phyloP scores from a whole-genome alignment of 1,140 invertebrate species.

The Drosophila pandora region DNA sequence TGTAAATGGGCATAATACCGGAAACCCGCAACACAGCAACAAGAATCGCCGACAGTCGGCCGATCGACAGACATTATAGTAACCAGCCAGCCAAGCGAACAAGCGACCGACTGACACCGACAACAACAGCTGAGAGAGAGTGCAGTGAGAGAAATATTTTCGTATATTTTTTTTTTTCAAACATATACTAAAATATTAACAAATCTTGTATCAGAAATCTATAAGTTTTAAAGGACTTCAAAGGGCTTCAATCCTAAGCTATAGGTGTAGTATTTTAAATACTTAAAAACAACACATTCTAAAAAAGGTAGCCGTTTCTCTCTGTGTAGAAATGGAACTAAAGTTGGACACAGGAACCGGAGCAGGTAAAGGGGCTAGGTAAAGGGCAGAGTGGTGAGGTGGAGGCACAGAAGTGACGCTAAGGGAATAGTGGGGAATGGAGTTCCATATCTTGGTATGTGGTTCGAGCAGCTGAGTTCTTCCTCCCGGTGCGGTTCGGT shows the following conservation, averaged over 20 bases:
- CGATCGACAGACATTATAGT: constrained; percentile 44
- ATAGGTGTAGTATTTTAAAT: too few relatives aligned
- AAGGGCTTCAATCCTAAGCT: too few relatives aligned
- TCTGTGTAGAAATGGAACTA: constrained; percentile 21
- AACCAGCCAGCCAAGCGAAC: constrained; percentile 43
- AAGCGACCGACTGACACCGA: constrained; percentile 52
- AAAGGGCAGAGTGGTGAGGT: constrained; percentile 14
- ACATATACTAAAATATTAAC: too few relatives aligned
- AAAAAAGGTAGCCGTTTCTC: background rate
- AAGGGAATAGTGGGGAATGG: background rate
- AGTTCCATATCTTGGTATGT: constrained; percentile 43
- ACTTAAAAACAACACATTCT: too few relatives aligned
- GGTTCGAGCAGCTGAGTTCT: constrained; percentile 66
- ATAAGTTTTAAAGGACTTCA: too few relatives aligned
- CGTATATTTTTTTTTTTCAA: background rate
- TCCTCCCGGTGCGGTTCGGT: constrained; percentile 52
- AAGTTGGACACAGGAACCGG: constrained; percentile 22
- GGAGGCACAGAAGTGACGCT: constrained; percentile 5
- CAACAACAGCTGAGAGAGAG: constrained; percentile 54
- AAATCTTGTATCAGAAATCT: too few relatives aligned
- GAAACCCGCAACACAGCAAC: constrained; percentile 69
- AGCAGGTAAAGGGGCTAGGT: background rate
- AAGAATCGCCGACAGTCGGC: constrained; percentile 28
- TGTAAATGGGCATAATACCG: constrained; percentile 80
- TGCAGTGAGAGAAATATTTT: constrained; percentile 7